Conservation (phyloP, 2,797 vertebrate species). For the Scyliorhinus canicula region DNA sequence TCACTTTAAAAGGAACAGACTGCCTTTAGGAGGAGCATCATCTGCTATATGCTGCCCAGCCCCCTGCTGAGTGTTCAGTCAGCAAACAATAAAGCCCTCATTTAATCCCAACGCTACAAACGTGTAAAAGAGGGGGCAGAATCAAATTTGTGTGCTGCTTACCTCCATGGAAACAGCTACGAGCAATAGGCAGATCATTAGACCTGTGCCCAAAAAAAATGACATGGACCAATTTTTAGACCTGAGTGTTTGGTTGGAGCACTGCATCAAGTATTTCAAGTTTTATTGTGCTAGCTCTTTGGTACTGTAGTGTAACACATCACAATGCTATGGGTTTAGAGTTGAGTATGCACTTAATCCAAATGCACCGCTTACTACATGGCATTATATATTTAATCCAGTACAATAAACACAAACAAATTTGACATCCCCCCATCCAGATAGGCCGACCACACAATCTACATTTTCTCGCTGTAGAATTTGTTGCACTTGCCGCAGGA, state of each 20-base stretch:
- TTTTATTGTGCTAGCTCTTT: not conserved
- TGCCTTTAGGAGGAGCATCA: not conserved
- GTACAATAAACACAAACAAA: not conserved
- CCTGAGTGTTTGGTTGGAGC: not conserved
- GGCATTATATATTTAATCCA: not conserved
- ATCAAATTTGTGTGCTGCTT: not conserved
- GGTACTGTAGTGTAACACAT: not conserved
- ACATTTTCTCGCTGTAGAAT: not conserved
- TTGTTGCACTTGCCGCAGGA: not conserved
- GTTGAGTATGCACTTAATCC: not conserved
- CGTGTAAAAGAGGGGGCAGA: not conserved
- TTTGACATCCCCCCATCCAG: not conserved
- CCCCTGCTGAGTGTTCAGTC: not conserved
- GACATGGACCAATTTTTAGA: not conserved
- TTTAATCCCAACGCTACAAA: not conserved
- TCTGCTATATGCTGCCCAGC: not conserved
- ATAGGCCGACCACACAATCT: not conserved
- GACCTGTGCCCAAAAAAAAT: not conserved
- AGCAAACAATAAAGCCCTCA: too few relatives aligned
- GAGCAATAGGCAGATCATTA: not conserved
- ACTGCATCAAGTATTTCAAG: not conserved
- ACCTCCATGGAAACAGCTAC: not conserved
- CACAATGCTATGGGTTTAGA: not conserved
- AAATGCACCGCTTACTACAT: not conserved
- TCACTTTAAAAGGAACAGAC: not conserved